A percentile compares a stretch with the other conserved stretches of the same genome.
Conservation (phyloP, 2,113 vertebrate species). For the Bothrops jararaca region DNA sequence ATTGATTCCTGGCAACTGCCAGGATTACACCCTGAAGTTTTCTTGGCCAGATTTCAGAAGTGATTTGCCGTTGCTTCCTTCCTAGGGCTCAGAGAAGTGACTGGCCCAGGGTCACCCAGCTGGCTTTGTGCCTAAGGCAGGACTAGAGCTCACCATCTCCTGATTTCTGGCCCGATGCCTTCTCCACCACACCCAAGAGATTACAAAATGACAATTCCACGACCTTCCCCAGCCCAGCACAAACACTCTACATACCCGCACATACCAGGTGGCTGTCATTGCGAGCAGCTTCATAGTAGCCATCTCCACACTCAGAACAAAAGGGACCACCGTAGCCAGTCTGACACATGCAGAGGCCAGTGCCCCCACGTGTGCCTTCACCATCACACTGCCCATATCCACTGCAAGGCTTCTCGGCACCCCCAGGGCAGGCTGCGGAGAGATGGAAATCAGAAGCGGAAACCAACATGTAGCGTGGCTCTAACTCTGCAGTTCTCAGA, state of each 20-base stretch:
- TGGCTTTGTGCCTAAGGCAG: not conserved
- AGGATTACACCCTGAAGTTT: not conserved
- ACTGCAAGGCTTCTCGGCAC: conserved; percentile 81
- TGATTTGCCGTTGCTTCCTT: not conserved
- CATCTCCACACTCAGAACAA: conserved; percentile 87
- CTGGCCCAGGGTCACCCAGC: not conserved
- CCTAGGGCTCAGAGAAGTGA: not conserved
- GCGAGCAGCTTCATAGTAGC: conserved; percentile 85
- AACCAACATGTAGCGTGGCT: no score
- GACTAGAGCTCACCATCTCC: not conserved
- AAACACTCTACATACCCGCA: conserved; percentile 69
- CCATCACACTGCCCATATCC: conserved; percentile 92
- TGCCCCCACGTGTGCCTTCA: conserved; percentile 86
- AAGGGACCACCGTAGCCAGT: conserved; percentile 84
- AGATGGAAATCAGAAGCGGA: conserved; percentile 16
- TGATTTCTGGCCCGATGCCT: not conserved
- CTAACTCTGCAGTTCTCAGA: not conserved
- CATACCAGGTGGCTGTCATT: conserved; percentile 82
- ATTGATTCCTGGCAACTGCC: not conserved
- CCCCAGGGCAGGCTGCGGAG: conserved; percentile 82
- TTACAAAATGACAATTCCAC: not conserved
- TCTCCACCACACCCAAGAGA: not conserved
- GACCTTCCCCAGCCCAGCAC: not conserved
- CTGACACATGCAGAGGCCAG: conserved; percentile 88
- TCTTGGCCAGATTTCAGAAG: not conserved